Evolutionary conservation across 2,797 vertebrate genomes (phyloP).

Genomic region (Emys orbicularis): DNA sequence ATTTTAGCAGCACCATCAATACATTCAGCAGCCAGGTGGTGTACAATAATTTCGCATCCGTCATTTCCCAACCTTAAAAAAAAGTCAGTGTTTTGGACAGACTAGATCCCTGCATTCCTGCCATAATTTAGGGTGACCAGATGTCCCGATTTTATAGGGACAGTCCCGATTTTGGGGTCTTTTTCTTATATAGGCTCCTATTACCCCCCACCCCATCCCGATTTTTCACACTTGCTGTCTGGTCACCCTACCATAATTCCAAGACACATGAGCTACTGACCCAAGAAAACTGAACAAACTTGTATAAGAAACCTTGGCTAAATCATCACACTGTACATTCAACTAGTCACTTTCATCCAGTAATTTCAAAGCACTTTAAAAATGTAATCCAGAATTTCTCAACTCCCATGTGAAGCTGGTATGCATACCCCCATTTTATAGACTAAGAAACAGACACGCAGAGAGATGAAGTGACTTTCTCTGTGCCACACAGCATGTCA

Average conservation of each 20-base stretch:
- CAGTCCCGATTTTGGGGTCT: too few species aligned
- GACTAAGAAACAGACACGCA: rapidly evolving
- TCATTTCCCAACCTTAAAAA: constrained; percentile 68
- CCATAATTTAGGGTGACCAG: too few species aligned
- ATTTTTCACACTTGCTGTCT: too few species aligned
- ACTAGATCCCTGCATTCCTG: constrained; percentile 46
- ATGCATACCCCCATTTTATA: rapidly evolving
- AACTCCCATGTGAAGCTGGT: rapidly evolving
- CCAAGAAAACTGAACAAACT: neutral
- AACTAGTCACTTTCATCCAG: neutral
- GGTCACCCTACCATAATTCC: constrained; percentile 25
- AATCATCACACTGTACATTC: neutral
- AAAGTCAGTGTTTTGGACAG: constrained; percentile 49
- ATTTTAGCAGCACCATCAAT: constrained; percentile 11
- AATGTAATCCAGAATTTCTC: neutral
- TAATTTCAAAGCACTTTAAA: neutral
- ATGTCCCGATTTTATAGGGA: too few species aligned
- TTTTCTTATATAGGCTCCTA: too few species aligned
- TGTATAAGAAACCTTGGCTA: neutral
- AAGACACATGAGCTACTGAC: neutral
- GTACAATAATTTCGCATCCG: constrained; percentile 61
- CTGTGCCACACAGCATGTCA: rapidly evolving
- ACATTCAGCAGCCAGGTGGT: constrained; percentile 64
- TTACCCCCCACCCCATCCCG: too few species aligned
- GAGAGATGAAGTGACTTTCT: neutral